Evolutionary conservation across 2,888 invertebrate species (phyloP).

Genomic region (Frankliniella intonsa): DNA sequence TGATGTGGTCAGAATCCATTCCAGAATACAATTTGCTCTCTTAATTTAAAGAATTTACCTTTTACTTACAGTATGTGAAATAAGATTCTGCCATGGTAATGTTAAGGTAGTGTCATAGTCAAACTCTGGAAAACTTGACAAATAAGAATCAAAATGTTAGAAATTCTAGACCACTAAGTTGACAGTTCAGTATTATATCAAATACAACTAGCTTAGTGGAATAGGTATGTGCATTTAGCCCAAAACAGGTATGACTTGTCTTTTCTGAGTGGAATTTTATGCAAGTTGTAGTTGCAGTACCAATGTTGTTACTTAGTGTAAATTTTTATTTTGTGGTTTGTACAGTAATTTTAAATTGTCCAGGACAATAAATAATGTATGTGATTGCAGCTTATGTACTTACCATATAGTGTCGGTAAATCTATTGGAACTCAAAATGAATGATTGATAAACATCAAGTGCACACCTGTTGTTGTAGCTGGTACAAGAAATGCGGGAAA

Average conservation of each 20-base stretch:
- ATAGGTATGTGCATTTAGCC: too few species aligned
- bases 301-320: neutral
- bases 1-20: neutral
- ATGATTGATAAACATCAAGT: neutral
- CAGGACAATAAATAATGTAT: slow-evolving; percentile 19
- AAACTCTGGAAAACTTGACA: neutral
- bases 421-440: neutral
- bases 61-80: neutral
- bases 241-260: neutral
- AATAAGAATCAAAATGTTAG: neutral
- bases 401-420: neutral
- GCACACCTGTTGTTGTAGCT: too few species aligned
- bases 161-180: neutral
- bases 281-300: neutral
- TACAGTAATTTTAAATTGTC: neutral
- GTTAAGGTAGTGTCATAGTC: neutral
- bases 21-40: neutral
- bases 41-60: neutral
- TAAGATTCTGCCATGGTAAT: neutral
- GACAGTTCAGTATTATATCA: neutral
- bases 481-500: too few species aligned
- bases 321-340: neutral
- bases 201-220: neutral
- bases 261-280: neutral
- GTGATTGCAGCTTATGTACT: neutral